A percentile compares a stretch with the other conserved stretches of the same genome.
Evolutionary conservation across 2,113 vertebrate species (phyloP).

Genomic region (Phalacrocorax aristotelis): DNA sequence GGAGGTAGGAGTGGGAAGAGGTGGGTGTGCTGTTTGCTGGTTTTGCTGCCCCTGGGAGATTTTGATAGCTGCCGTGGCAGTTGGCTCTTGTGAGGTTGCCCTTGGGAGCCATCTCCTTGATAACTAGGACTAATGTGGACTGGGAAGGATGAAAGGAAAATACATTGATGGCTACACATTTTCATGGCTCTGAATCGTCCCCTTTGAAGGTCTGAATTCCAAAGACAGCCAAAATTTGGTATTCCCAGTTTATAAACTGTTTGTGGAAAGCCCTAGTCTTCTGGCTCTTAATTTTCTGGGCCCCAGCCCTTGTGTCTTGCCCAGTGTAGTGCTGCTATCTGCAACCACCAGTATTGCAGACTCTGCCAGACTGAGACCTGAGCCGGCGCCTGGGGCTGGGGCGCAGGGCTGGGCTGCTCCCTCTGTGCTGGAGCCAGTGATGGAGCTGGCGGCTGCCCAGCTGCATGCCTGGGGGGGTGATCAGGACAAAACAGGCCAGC

Average conservation of each 20-base stretch:
- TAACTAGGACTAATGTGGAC: not conserved
- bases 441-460: not conserved
- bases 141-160: not conserved
- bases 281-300: not conserved
- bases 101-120: not conserved
- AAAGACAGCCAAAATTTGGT: not conserved
- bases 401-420: not conserved
- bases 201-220: not conserved
- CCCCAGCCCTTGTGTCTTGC: not conserved
- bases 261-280: not conserved
- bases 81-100: not conserved
- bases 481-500: fast-evolving
- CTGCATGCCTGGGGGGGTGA: not conserved
- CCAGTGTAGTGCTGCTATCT: not conserved
- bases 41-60: not conserved
- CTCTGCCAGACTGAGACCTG: not conserved
- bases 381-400: fast-evolving
- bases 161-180: fast-evolving
- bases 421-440: not conserved
- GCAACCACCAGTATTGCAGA: fast-evolving
- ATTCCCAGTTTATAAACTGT: not conserved
- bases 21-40: not conserved
- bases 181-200: not conserved
- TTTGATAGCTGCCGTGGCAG: not conserved
- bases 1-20: not conserved